Evolutionary conservation across 1,140 invertebrate genomes (phyloP), one percentile per base, ranked within the genome.

Genomic region (Eurytemora carolleeae): DNA sequence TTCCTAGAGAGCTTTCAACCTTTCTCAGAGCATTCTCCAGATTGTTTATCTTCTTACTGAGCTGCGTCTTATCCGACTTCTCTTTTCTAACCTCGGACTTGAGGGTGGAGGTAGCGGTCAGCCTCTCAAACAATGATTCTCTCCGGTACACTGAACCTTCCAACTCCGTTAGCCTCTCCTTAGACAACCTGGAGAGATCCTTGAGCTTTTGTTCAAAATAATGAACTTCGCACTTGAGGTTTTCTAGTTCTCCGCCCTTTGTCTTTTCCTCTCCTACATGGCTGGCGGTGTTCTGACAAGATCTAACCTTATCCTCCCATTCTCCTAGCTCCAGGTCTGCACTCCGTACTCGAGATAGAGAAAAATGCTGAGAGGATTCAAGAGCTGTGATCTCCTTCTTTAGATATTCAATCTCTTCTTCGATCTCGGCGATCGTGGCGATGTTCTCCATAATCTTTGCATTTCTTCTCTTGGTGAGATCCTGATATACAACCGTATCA

Each of bases 301-400:
- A 24, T n/a, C 31, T 59, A 19, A 59, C 26, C 25, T 31, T 24
- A 21, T 59, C 58, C 22, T 59, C 58, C 58, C 22, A 25, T 31
- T 59, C 23, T 2, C 24, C 22, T 19, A 59, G 23, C 26, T 59
- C n/a, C 3, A 15, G 22, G 18, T 24, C 58, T 17, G 58, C 58
- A 19, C 31, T 15, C 22, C 19, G 19, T 24, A 25, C 58, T 17
- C 18, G 16, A 16, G 16, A 25, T 21, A 24, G 22, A 16, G 22
- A 22, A 25, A 25, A 26, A 22, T 59, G 22, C 3, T 24, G 19
- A 17, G 19, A 22, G 1, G 18, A n/a, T 22, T 24, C 58, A 22
- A 59, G 18, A 2, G 24, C 23, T 17, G 18, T 7, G 1, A 59
- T 25, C n/a, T n/a, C 23, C 1, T 17, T 18, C 26, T 59, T 24